Conservation (phyloP, 1,140 invertebrate species). For the Calliopsis andreniformis region DNA sequence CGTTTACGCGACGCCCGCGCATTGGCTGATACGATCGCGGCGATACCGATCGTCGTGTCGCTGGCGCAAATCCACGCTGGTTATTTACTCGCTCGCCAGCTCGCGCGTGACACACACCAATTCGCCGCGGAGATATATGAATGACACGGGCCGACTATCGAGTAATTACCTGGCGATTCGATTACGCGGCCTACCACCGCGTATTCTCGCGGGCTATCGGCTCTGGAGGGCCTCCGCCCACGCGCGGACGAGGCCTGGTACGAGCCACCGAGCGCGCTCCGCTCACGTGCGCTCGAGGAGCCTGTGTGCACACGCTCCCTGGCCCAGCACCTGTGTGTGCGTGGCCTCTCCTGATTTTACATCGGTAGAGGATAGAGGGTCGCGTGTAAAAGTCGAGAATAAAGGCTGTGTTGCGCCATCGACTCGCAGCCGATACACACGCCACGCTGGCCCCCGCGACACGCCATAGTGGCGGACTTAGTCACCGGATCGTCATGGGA, state of each 20-base stretch:
- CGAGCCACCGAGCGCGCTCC: slow-evolving; percentile 22
- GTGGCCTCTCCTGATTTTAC: slow-evolving; percentile 3
- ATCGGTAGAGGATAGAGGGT: slow-evolving; percentile 33
- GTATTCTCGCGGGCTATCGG: slow-evolving; percentile 31
- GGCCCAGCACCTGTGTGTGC: no score
- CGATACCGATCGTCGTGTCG: slow-evolving; percentile 48
- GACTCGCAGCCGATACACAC: slow-evolving; percentile 19
- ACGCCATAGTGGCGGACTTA: slow-evolving; percentile 56
- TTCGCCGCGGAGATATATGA: slow-evolving; percentile 43
- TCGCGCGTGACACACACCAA: slow-evolving; percentile 35
- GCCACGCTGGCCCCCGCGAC: slow-evolving; percentile 53
- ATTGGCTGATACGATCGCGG: slow-evolving; percentile 50
- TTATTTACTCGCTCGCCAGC: slow-evolving; percentile 33
- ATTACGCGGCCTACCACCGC: slow-evolving; percentile 35
- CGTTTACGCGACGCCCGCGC: slow-evolving; percentile 53
- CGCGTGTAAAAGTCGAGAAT: slow-evolving; percentile 45
- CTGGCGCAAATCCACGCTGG: slow-evolving; percentile 18
- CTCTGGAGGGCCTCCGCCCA: slow-evolving; percentile 55
- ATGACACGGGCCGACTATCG: slow-evolving; percentile 35
- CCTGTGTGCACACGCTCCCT: background rate
- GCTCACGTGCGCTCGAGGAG: background rate
- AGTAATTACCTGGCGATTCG: slow-evolving; percentile 56
- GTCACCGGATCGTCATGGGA: slow-evolving; percentile 70
- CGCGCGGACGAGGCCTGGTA: slow-evolving; percentile 31
- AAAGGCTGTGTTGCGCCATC: slow-evolving; percentile 64